A percentile compares a stretch with the other conserved stretches of the same genome.
phyloP scores from a whole-genome alignment of 2,113 vertebrate genomes.

The Poicephalus meyeri region DNA sequence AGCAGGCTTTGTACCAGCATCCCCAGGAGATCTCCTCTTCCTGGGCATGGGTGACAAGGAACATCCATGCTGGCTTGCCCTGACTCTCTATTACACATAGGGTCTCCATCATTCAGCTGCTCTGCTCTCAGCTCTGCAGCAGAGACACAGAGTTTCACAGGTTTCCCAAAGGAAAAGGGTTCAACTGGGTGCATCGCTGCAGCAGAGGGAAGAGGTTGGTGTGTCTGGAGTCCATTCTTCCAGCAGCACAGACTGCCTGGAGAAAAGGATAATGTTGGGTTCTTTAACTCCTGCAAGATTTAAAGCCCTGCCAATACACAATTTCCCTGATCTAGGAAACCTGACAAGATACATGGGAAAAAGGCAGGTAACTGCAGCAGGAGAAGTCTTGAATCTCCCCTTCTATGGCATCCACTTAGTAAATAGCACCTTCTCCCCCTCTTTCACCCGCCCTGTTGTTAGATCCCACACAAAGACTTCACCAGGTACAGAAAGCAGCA shows the following conservation, averaged over 20 bases:
- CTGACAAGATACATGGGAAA: not conserved
- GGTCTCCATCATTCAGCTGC: not conserved
- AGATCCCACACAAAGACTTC: not conserved
- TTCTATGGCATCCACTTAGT: not conserved
- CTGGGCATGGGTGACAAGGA: rapidly evolving
- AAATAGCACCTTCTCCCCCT: not conserved
- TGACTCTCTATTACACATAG: not conserved
- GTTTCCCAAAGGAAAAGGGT: not conserved
- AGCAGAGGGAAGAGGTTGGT: not conserved
- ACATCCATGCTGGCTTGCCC: not conserved
- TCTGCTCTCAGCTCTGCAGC: not conserved
- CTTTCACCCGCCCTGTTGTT: not conserved
- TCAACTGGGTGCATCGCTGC: not conserved
- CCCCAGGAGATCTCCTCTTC: not conserved
- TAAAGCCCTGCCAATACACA: not conserved
- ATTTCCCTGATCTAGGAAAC: not conserved
- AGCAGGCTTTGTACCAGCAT: not conserved
- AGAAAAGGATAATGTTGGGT: not conserved
- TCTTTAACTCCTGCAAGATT: not conserved
- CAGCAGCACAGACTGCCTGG: not conserved
- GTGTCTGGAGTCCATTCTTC: not conserved
- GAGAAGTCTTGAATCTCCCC: not conserved
- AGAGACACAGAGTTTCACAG: not conserved
- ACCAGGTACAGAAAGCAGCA: not conserved
- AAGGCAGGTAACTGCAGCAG: not conserved